phyloP scores from a whole-genome alignment of 2,797 vertebrate genomes.

The Diplodus sargus region DNA sequence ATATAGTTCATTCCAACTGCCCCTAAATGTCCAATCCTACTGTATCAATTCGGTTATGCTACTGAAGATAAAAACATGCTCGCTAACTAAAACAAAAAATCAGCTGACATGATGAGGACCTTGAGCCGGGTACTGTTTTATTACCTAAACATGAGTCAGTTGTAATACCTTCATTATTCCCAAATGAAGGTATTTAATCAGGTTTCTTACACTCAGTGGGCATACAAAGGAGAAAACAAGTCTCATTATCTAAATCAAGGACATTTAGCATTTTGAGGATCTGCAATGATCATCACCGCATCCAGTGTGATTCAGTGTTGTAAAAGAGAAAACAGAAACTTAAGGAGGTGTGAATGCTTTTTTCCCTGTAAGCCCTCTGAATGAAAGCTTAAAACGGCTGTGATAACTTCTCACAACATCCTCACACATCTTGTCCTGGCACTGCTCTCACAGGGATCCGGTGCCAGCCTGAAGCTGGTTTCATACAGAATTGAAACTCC shows the following conservation, averaged over 20 bases:
- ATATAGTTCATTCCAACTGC: too few species aligned
- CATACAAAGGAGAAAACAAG: background rate
- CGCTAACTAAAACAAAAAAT: background rate
- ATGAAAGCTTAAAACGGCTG: conserved; percentile 30
- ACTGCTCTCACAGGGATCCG: conserved; percentile 47
- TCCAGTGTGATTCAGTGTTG: background rate
- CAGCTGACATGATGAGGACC: background rate
- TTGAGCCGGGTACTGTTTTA: background rate
- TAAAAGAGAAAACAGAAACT: background rate
- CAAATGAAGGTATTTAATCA: background rate
- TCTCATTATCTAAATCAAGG: background rate
- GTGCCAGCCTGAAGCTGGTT: conserved; percentile 51
- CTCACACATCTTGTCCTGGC: conserved; percentile 30
- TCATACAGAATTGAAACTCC: conserved; percentile 38
- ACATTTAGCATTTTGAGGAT: background rate
- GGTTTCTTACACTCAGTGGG: too few species aligned
- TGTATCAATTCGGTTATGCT: background rate
- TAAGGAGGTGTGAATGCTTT: conserved; percentile 12
- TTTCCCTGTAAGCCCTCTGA: conserved; percentile 3
- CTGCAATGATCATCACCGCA: background rate
- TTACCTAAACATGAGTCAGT: too few species aligned
- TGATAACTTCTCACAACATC: conserved; percentile 33
- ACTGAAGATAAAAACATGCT: background rate
- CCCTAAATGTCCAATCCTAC: background rate
- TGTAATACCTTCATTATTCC: background rate